Conservation (phyloP, 2,797 vertebrate genomes). For the Gymnoscopelus braueri region DNA sequence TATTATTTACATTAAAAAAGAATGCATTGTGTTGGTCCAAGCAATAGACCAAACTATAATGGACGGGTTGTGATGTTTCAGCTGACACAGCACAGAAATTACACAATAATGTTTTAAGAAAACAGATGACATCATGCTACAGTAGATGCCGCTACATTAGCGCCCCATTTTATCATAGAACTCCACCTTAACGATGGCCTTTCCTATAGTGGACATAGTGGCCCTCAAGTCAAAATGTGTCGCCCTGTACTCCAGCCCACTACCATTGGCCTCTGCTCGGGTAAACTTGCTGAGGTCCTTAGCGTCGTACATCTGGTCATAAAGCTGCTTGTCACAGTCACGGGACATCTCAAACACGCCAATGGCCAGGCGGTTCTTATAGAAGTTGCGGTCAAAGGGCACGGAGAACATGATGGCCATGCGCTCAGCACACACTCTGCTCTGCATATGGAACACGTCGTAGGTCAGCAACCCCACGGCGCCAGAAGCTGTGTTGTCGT, state of each 20-base stretch:
- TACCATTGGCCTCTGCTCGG: slow-evolving; percentile 45
- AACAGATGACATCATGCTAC: slow-evolving; percentile 31
- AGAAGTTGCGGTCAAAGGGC: slow-evolving; percentile 47
- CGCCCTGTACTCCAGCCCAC: slow-evolving; percentile 48
- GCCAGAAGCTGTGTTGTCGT: slow-evolving; percentile 40
- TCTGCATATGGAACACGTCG: slow-evolving; percentile 63
- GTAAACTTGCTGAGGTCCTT: slow-evolving; percentile 61
- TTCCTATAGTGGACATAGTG: slow-evolving; percentile 74
- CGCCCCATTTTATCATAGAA: slow-evolving; percentile 69
- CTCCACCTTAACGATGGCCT: slow-evolving; percentile 77
- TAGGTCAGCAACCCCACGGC: slow-evolving; percentile 56
- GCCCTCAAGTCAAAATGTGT: slow-evolving; percentile 63
- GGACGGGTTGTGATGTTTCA: slow-evolving; percentile 67
- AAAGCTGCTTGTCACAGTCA: slow-evolving; percentile 71
- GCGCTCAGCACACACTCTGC: slow-evolving; percentile 51
- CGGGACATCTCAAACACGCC: slow-evolving; percentile 50
- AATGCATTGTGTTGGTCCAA: slow-evolving; percentile 36
- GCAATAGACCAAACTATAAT: slow-evolving; percentile 64
- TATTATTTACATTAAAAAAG: slow-evolving; percentile 61
- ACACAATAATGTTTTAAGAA: not conserved
- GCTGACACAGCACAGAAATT: slow-evolving; percentile 42
- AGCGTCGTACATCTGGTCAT: slow-evolving; percentile 73
- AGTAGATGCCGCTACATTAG: slow-evolving; percentile 29
- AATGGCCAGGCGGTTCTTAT: slow-evolving; percentile 39
- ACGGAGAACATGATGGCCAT: slow-evolving; percentile 52